Evolutionary conservation across 2,888 invertebrate genomes (phyloP).

Genomic region (Tipula vernalis): DNA sequence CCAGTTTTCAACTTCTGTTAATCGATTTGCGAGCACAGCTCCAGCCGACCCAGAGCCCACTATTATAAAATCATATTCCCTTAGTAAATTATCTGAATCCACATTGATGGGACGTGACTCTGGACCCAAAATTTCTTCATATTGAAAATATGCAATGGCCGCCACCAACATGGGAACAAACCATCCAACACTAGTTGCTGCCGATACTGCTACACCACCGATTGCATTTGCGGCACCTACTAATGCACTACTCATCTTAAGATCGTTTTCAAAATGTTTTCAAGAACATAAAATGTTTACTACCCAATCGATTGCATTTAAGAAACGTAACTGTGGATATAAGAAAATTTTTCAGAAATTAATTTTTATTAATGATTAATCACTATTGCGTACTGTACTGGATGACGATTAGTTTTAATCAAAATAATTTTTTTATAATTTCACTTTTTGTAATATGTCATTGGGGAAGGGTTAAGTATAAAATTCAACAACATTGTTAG

Average conservation of each 20-base stretch:
- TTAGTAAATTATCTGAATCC: slow-evolving; percentile 47
- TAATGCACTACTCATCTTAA: slow-evolving; percentile 47
- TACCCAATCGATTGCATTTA: background rate
- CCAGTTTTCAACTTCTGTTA: slow-evolving; percentile 69
- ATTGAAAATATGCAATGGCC: slow-evolving; percentile 76
- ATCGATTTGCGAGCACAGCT: slow-evolving; percentile 70
- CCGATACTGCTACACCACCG: slow-evolving; percentile 53
- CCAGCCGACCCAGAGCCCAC: slow-evolving; percentile 82
- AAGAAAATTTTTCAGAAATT: background rate
- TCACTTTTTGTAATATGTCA: background rate
- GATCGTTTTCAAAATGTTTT: background rate
- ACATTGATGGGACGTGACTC: slow-evolving; percentile 67
- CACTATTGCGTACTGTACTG: background rate
- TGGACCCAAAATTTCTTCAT: slow-evolving; percentile 72
- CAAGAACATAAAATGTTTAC: background rate
- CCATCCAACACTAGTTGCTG: slow-evolving; percentile 58
- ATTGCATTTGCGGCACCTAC: slow-evolving; percentile 51
- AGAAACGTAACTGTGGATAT: background rate
- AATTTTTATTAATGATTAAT: background rate
- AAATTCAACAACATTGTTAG: background rate
- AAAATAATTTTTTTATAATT: background rate
- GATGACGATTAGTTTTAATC: background rate
- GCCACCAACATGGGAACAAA: slow-evolving; percentile 75
- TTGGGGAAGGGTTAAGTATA: background rate
- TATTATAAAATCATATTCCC: slow-evolving; percentile 71